A percentile compares a stretch with the other conserved stretches of the same genome.
Evolutionary conservation across 2,797 vertebrate species (phyloP).

Genomic region (Anniella stebbinsi): DNA sequence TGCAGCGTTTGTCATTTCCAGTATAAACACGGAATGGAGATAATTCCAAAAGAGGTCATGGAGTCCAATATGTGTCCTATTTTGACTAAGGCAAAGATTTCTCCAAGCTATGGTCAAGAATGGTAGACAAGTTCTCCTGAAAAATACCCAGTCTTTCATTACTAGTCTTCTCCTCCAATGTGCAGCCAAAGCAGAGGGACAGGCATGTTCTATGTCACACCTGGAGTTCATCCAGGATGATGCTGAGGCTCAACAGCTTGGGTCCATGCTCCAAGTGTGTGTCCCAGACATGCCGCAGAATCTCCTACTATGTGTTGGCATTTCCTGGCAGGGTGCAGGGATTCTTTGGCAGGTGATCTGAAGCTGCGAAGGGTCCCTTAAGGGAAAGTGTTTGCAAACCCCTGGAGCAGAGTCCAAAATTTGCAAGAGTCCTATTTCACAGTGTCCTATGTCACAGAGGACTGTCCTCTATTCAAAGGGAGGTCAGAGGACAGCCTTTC

Average conservation of each 20-base stretch:
- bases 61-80: background rate
- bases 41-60: constrained; percentile 18
- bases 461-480: too few species aligned
- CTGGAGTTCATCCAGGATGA: background rate
- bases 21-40: background rate
- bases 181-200: background rate
- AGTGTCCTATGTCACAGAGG: too few species aligned
- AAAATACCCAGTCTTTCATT: background rate
- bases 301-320: too few species aligned
- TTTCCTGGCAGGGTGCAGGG: too few species aligned
- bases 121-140: background rate
- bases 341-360: too few species aligned
- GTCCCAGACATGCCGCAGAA: too few species aligned
- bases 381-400: too few species aligned
- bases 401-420: too few species aligned
- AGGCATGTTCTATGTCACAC: background rate
- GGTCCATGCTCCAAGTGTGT: background rate
- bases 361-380: too few species aligned
- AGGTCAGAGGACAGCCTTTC: too few species aligned
- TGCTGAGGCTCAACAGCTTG: background rate
- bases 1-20: constrained; percentile 5
- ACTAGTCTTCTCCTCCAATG: background rate
- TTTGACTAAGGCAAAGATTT: background rate
- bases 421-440: too few species aligned
- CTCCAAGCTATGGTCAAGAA: background rate